Percentiles rank a stretch among this genome's conserved stretches.
These are phyloP conservation scores for Origma solitaria DNA, from an alignment of 2,113 vertebrate genomes.

Conservation along the genomic window DNA sequence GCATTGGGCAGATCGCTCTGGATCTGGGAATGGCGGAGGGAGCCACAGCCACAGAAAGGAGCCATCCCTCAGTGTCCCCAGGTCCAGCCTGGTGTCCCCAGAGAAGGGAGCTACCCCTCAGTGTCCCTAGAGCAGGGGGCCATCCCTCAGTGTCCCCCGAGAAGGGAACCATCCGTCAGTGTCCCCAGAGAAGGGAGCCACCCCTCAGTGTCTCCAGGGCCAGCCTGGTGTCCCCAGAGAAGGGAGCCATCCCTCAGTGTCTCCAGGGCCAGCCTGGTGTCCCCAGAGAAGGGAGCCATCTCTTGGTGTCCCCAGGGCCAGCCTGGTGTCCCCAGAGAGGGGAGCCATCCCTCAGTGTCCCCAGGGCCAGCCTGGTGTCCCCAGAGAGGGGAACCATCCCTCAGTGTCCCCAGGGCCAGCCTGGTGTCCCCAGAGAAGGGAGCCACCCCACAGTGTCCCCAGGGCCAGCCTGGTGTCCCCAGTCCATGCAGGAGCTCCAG, in stretches of 20 bases:
- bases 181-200: too few species aligned
- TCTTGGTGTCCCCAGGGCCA: background rate
- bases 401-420: background rate
- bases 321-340: background rate
- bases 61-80: background rate
- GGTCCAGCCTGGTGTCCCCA: background rate
- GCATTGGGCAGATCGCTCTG: background rate
- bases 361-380: background rate
- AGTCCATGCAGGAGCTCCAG: background rate
- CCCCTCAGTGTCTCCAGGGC: too few species aligned
- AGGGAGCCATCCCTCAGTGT: background rate
- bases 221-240: background rate
- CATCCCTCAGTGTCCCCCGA: too few species aligned
- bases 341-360: background rate
- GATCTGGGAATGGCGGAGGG: background rate
- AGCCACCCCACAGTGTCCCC: background rate
- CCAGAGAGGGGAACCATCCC: background rate
- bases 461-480: background rate
- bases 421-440: background rate
- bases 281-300: background rate
- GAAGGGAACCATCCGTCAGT: too few species aligned
- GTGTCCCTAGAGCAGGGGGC: too few species aligned
- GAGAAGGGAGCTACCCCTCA: too few species aligned
- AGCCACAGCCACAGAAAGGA: background rate
- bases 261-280: background rate